Percentiles rank a stretch among this genome's conserved stretches.
Conservation (phyloP, 2,888 invertebrate genomes). For the Drosophila maculinotata region DNA sequence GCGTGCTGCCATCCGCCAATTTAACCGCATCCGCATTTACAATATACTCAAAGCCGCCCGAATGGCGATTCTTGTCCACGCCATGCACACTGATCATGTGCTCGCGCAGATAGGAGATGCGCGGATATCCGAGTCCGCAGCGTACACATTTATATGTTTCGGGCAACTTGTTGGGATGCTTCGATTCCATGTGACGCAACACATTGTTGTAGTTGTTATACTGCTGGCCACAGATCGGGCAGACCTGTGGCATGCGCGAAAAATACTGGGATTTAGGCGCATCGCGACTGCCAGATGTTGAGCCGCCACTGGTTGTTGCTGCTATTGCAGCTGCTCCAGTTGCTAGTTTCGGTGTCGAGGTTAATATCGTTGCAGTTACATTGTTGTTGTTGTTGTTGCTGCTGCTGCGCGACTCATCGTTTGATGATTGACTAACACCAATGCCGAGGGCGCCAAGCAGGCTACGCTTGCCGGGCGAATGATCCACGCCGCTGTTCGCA, state of each 20-base stretch:
- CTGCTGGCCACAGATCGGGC: conserved; percentile 84
- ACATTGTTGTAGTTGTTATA: conserved; percentile 85
- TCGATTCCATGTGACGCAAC: conserved; percentile 85
- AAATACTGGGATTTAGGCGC: conserved; percentile 83
- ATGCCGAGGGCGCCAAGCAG: conserved; percentile 61
- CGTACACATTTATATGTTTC: conserved; percentile 84
- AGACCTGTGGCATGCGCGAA: conserved; percentile 84
- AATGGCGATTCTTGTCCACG: conserved; percentile 81
- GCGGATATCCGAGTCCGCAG: conserved; percentile 84
- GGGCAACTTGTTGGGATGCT: conserved; percentile 85
- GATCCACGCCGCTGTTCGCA: conserved; percentile 57
- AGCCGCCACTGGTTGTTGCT: conserved; percentile 14
- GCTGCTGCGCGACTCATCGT: conserved; percentile 78
- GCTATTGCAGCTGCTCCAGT: background rate
- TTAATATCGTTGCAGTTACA: conserved; percentile 21
- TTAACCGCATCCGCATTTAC: conserved; percentile 84
- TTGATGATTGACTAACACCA: conserved; percentile 67
- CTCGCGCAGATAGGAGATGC: conserved; percentile 84
- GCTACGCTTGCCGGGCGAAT: conserved; percentile 70
- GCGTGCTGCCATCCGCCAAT: conserved; percentile 68
- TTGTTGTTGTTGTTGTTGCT: conserved; percentile 31
- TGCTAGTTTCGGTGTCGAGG: conserved; percentile 59
- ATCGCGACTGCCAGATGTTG: conserved; percentile 45
- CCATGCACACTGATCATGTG: conserved; percentile 84
- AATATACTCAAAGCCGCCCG: conserved; percentile 83